Base-by-base conservation (phyloP, 2,888 invertebrate genomes). In the Nephrotoma appendiculata region DNA sequence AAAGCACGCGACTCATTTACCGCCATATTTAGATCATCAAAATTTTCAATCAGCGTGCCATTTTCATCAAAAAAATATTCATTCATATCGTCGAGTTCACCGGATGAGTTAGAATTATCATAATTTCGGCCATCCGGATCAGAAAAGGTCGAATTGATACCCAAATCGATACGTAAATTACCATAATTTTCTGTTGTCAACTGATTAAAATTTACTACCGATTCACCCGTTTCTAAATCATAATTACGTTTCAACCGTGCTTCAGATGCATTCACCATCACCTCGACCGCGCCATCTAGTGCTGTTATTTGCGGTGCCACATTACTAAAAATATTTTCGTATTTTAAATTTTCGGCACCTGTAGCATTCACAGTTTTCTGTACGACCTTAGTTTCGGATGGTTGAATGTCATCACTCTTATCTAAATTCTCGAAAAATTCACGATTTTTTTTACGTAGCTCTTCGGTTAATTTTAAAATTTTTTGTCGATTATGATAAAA, bases 21-120 rank as follows among this genome's bases (percentile, higher is more conserved):
- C 87, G 87, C 88, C 86, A 71, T 31, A 71, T 71, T 71, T 31
- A 71, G 5, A 3, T 71, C 71, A 31, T 88, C 87, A 85, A 88
- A 88, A 85, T 89, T 88, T 87, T 88, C 88, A 87, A 88, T 88
- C 87, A 87, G 71, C 12, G 87, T 87, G 41, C 85, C 84, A 86
- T 87, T 87, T 83, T 86, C 87, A 86, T 87, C 86, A 42, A 86
- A 86, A 85, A 86, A 86, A 86, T 84, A 52, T 86, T 86, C 86
- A 57, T 87, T 83, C 85, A 87, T 45, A 44, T 71, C 71, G 6
- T 71, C 71, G 7, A 31, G 19, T 9, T 15, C 52, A 19, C 15
- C 52, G 15, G 15, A 5, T 5, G 5, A 9, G 2, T 71, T 31
- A 19, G 71, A 31, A 7, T 71, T 31, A 0, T 9, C 9, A 7